phyloP scores from a whole-genome alignment of 2,888 invertebrate species.

The Stramonita haemastoma region DNA sequence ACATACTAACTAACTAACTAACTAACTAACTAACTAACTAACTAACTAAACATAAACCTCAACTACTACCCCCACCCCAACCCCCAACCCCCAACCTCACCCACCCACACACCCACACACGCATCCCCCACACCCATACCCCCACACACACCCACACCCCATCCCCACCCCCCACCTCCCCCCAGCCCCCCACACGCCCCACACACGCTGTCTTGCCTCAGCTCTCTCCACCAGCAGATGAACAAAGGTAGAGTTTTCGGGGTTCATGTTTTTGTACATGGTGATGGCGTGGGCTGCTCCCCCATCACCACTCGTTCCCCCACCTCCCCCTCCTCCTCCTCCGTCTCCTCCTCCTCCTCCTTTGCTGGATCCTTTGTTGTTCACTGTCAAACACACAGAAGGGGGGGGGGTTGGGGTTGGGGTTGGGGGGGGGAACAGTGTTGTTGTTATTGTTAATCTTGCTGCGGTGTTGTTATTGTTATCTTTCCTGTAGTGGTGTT shows the following conservation, averaged over 20 bases:
- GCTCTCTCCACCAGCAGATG: conserved; percentile 62
- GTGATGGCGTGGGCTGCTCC: conserved; percentile 57
- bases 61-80: no score
- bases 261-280: conserved; percentile 59
- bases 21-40: no score
- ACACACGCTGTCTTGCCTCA: conserved; percentile 56
- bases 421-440: no score
- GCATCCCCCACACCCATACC: conserved; percentile 13
- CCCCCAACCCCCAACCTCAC: background rate
- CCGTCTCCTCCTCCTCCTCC: background rate
- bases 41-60: no score
- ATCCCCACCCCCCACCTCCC: background rate
- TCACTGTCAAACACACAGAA: conserved; percentile 19
- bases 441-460: background rate
- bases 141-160: background rate
- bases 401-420: no score
- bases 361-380: conserved; percentile 7
- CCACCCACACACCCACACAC: conserved; percentile 15
- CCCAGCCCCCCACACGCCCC: background rate
- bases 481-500: no score
- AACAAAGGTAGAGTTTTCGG: conserved; percentile 62
- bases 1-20: no score
- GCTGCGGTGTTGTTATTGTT: no score
- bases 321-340: no score
- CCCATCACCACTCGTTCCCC: background rate